These are phyloP conservation scores for Tryphoninae sp. DNA, from an alignment of 2,888 invertebrate species.

Conservation along the genomic window DNA sequence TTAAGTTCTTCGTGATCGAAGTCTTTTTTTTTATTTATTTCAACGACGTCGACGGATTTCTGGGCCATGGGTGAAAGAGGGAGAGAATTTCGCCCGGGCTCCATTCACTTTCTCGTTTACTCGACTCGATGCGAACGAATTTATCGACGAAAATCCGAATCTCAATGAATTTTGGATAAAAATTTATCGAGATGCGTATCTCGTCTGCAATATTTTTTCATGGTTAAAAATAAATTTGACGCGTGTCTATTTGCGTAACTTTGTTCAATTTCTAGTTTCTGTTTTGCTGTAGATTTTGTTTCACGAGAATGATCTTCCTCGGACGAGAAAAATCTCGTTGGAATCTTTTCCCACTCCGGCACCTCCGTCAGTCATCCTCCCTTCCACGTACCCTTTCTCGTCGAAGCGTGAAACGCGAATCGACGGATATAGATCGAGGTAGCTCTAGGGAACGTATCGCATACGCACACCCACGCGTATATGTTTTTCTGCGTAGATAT, in stretches of 20 bases:
- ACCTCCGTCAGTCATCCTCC: conserved; percentile 54
- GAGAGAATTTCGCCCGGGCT: not conserved
- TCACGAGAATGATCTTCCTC: conserved; percentile 9
- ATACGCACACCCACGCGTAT: not conserved
- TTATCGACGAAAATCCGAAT: not conserved
- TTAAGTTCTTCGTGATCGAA: conserved; percentile 23
- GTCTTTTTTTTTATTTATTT: conserved; percentile 27
- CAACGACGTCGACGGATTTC: conserved; percentile 25
- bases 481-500: not conserved
- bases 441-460: conserved; percentile 9
- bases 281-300: not conserved
- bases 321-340: not conserved
- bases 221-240: not conserved
- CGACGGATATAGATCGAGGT: conserved; percentile 48
- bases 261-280: not conserved
- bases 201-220: not conserved
- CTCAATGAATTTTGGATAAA: not conserved
- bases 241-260: not conserved
- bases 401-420: conserved; percentile 55
- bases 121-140: not conserved
- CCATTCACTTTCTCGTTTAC: conserved; percentile 11
- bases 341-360: conserved; percentile 31
- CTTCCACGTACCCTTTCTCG: conserved; percentile 38
- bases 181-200: not conserved
- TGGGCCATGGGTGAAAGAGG: not conserved